Base-by-base conservation (phyloP, 2,113 vertebrate species). In the Chlamydotis undulata region DNA sequence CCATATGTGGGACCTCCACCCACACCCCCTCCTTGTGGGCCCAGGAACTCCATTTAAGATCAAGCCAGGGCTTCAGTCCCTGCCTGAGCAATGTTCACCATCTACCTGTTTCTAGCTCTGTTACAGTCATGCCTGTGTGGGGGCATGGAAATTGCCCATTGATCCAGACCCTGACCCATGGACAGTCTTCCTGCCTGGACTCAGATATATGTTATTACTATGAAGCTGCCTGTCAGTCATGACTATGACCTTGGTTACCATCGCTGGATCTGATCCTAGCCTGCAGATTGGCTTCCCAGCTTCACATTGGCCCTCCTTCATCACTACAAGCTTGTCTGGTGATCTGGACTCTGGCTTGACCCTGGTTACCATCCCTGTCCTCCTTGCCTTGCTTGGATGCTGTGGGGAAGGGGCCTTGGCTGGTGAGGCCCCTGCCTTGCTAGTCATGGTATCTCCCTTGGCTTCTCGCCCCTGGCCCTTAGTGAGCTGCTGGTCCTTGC, bases 381-480 rank as follows among this genome's bases (percentile, higher is more conserved):
- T 33, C 22, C 33, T 56, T 59, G 18, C 29, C 14, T 74, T 83
- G 12, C n/a, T 52, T 76, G 37, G 14, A n/a, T 70, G 12, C 29
- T 70, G 24, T 39, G 17, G 21, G 21, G 9, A 55, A 50, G 33
- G 12, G 24, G 65, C 50, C 19, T 41, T 49, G 25, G 29, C 57
- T 71, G 25, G 11, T 47, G 59, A 83, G 71, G 65, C 26, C 19
- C 5, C 55, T 67, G 43, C 19, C 39, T 80, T 65, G 9, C 50
- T 5, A 12, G 12, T 23, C 8, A 1, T 17, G 19, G 2, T 77
- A 26, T n/a, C 79, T 84, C 18, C 10, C 33, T 70, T 0, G 0
- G 45, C 31, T 71, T 77, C 69, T 81, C 47, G 7, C 22, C 23
- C 29, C 13, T 77, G 45, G 17, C 24, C 10, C 18, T 75, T 33